A percentile compares a stretch with the other conserved stretches of the same genome.
phyloP scores from a whole-genome alignment of 2,113 vertebrate species.

The Hystrix brachyura region DNA sequence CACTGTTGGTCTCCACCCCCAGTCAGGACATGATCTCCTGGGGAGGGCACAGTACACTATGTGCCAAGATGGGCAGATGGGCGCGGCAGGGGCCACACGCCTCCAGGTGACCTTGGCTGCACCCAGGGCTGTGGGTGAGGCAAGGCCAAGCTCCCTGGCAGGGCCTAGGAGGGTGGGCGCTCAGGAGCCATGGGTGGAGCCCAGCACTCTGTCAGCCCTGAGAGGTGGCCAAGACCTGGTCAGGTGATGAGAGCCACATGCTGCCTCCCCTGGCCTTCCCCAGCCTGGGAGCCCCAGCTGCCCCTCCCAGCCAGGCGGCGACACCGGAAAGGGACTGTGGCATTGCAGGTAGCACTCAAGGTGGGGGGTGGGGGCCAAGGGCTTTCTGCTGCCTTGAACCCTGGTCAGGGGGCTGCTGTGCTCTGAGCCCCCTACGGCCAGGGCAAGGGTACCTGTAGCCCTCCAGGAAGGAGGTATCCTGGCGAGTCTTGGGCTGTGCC shows the following conservation, averaged over 20 bases:
- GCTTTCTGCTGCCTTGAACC: background rate
- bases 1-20: background rate
- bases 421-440: background rate
- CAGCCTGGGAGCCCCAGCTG: background rate
- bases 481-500: too few relatives aligned
- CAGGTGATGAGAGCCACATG: background rate
- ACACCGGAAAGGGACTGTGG: background rate
- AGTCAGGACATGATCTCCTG: background rate
- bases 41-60: background rate
- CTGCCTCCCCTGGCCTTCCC: background rate
- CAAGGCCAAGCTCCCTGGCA: background rate
- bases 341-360: background rate
- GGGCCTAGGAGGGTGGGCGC: background rate
- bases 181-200: accelerated
- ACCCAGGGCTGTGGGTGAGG: background rate
- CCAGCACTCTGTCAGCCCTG: background rate
- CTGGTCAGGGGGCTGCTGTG: too few relatives aligned
- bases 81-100: background rate
- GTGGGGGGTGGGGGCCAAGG: accelerated
- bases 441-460: background rate
- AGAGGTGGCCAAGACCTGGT: background rate
- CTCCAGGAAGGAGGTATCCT: background rate
- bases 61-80: background rate
- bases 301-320: background rate
- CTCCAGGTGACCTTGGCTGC: background rate